Conservation (phyloP, 2,113 vertebrate genomes). For the Catharus fuscescens region DNA sequence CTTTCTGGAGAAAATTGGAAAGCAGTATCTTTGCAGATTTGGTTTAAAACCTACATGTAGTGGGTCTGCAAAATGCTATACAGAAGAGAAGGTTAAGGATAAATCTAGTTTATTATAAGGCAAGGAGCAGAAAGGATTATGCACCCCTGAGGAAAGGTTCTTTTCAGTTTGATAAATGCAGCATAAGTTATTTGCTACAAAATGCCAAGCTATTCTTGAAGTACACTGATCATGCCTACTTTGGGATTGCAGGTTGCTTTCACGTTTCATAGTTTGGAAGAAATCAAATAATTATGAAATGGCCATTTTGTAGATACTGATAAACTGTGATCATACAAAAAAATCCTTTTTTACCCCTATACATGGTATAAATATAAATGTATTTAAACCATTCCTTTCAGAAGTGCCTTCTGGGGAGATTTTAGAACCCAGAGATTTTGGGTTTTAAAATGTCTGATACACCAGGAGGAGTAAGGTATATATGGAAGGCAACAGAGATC, state of each 20-base stretch:
- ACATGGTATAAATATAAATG: background rate
- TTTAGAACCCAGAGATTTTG: background rate
- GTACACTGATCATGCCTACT: background rate
- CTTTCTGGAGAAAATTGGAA: slow-evolving; percentile 20
- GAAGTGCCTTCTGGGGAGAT: background rate
- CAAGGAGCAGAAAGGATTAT: slow-evolving; percentile 27
- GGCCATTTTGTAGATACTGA: background rate
- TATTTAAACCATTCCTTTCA: background rate
- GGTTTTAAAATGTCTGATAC: background rate
- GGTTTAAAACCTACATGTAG: background rate
- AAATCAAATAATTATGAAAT: background rate
- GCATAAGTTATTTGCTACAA: background rate
- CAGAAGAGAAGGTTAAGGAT: background rate
- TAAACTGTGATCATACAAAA: background rate
- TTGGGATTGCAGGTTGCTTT: background rate
- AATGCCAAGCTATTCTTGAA: slow-evolving; percentile 20
- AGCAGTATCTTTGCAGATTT: background rate
- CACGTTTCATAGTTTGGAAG: background rate
- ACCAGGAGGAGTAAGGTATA: background rate
- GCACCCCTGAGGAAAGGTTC: background rate
- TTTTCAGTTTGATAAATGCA: slow-evolving; percentile 41
- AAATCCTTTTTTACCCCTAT: background rate
- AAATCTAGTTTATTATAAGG: slow-evolving; percentile 34
- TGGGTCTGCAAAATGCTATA: slow-evolving; percentile 3
- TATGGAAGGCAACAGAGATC: background rate